Conservation (phyloP, 2,797 vertebrate genomes). For the Telmatherina bonti region DNA sequence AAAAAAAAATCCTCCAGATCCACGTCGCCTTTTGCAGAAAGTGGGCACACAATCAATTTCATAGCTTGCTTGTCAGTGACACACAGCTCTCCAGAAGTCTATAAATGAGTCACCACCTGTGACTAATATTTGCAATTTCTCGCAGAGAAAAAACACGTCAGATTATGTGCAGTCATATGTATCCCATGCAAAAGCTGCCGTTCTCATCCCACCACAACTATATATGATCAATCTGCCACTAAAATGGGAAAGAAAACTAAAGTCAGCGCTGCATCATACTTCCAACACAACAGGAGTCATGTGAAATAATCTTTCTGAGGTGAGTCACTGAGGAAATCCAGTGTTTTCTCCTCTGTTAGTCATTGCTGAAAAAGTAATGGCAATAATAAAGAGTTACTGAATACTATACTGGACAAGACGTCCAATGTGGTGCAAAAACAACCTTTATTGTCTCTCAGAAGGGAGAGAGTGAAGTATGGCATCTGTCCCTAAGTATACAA, state of each 20-base stretch:
- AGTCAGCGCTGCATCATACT: conserved; percentile 7
- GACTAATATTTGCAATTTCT: not conserved
- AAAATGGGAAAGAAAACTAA: not conserved
- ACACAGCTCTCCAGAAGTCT: not conserved
- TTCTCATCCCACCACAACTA: not conserved
- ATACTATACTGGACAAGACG: not conserved
- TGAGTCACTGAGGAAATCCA: not conserved
- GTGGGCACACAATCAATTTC: not conserved
- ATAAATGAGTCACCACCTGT: no score
- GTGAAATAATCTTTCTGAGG: not conserved
- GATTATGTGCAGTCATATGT: not conserved
- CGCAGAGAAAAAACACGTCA: not conserved
- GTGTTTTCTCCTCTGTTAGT: not conserved
- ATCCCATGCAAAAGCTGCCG: not conserved
- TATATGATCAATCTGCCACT: not conserved
- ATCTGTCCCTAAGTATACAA: conserved; percentile 1
- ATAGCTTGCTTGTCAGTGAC: not conserved
- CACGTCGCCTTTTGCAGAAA: no score
- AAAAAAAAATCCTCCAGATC: no score
- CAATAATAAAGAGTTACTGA: not conserved
- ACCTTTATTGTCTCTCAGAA: conserved; percentile 2
- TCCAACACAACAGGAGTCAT: conserved; percentile 6
- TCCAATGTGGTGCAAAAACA: not conserved
- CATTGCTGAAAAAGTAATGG: not conserved
- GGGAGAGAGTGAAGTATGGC: not conserved